These are phyloP conservation scores for Drosophila kambysellisi DNA, from an alignment of 2,888 invertebrate species.

Conservation along the genomic window DNA sequence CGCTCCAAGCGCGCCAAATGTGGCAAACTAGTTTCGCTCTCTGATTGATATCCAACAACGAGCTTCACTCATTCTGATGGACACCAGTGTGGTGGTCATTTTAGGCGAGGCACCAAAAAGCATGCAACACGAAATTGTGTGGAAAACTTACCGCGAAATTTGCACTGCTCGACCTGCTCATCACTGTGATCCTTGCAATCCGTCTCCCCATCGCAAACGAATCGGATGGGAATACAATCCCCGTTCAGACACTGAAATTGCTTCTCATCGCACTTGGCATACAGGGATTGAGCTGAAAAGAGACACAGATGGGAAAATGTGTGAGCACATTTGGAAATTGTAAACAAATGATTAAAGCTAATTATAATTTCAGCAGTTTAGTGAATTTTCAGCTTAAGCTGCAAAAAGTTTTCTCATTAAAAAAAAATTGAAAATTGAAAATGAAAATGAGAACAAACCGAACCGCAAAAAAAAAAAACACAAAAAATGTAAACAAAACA, in stretches of 20 bases:
- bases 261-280: slow-evolving; percentile 85
- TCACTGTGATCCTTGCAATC: slow-evolving; percentile 94
- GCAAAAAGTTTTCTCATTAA: slow-evolving; percentile 76
- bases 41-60: slow-evolving; percentile 45
- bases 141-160: slow-evolving; percentile 86
- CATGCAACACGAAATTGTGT: slow-evolving; percentile 41
- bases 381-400: slow-evolving; percentile 39
- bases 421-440: slow-evolving; percentile 29
- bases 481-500: slow-evolving; percentile 1
- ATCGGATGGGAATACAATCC: slow-evolving; percentile 91
- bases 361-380: slow-evolving; percentile 49
- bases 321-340: slow-evolving; percentile 31
- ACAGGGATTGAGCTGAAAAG: slow-evolving; percentile 75
- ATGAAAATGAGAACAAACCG: slow-evolving; percentile 30
- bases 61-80: slow-evolving; percentile 33
- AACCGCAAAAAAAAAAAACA: neutral
- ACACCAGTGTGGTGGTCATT: slow-evolving; percentile 54
- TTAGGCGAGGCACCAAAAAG: slow-evolving; percentile 44
- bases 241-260: slow-evolving; percentile 92
- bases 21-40: slow-evolving; percentile 66
- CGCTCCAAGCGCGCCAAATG: slow-evolving; percentile 24
- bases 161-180: slow-evolving; percentile 90
- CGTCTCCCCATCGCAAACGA: slow-evolving; percentile 92
- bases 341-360: slow-evolving; percentile 73
- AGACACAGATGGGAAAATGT: slow-evolving; percentile 24